Evolutionary conservation across 2,888 invertebrate species (phyloP), one percentile per base, ranked within the genome.

Genomic region (Stenodema calcarata): DNA sequence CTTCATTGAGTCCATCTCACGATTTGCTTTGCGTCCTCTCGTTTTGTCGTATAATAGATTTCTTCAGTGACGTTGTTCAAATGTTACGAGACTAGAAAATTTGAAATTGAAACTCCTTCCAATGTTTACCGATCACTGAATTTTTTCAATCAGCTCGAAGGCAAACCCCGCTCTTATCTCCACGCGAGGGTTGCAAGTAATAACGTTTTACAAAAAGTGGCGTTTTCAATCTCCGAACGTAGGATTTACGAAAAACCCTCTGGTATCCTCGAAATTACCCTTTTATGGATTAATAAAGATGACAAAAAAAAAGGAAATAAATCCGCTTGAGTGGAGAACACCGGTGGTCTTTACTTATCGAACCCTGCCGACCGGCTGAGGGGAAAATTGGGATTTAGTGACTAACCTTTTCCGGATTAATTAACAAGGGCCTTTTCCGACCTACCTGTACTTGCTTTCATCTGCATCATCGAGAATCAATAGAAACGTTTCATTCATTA

Each of bases 381-480:
- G 23, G 23, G 18, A 62, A 62, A 23, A 62, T 23, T 18, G 62
- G 62, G 18, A 62, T 62, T 62, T 27, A 62, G 23, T 23, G 62
- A 4, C 11, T 27, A 62, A 62, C 18, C 23, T 62, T 62, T 18
- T 9, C 4, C 23, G 54, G 62, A 62, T 62, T 62, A 62, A 62
- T 62, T 27, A 23, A 62, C 62, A 62, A 62, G 23, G 27, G 7
- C 62, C 62, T 23, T 62, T 23, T 23, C 12, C 62, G 11, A 62
- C 62, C 54, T 54, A 50, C 50, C 50, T 50, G 18, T 62, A 62
- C 62, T 62, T 62, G 62, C 23, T 62, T 62, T 62, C 62, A 62
- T 62, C 62, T 62, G 62, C 62, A 62, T 62, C 62, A 62, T 62
- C 62, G 62, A 62, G 62, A 62, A 62, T 62, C 62, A 62, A 62